Base-by-base conservation (phyloP, 1,140 invertebrate species). In the Limonius californicus region DNA sequence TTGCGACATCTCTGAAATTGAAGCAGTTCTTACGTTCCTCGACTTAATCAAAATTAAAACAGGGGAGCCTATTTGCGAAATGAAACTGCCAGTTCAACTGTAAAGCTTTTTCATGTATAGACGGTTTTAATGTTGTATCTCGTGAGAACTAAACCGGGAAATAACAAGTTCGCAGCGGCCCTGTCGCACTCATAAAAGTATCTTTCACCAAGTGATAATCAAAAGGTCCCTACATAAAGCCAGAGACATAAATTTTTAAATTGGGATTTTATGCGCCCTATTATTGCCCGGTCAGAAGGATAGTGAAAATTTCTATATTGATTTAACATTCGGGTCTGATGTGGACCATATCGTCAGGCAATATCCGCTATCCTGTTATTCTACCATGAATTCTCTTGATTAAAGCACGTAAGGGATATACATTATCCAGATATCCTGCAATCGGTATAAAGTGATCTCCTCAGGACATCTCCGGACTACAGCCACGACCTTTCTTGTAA, bases 321-420 rank as follows among this genome's bases (percentile, higher is more conserved):
- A 65, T 65, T 65, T 57, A 57, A 35, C 54, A 59, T 62, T 54
- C 30, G 54, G 30, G 14, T 42, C 23, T 50, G 19, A 32, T 66
- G 54, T 63, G 61, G 65, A 66, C 61, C 60, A 57, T 66, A 66
- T 66, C 55, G 61, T 61, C 57, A 61, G 60, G 61, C 55, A 61
- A 66, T 63, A 66, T 64, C 65, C 62, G 57, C 53, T 39, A 39
- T 39, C 8, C 35, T 14, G 35, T 39, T 60, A 61, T 61, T 59
- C 55, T 45, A 35, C 35, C 42, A 50, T 67, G 62, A 50, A 66
- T 62, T 64, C 62, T 12, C 61, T 68, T 67, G 68, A 68, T 69
- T 66, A 70, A 70, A 68, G 66, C 65, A 70, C 68, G 70, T 68
- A 71, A 65, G 56, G 59, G 59, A 65, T 66, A 66, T 68, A 69